Evolutionary conservation across 53 echinoderm and acorn worm genomes (phyloP).

Genomic region (Pentamera pediparva): DNA sequence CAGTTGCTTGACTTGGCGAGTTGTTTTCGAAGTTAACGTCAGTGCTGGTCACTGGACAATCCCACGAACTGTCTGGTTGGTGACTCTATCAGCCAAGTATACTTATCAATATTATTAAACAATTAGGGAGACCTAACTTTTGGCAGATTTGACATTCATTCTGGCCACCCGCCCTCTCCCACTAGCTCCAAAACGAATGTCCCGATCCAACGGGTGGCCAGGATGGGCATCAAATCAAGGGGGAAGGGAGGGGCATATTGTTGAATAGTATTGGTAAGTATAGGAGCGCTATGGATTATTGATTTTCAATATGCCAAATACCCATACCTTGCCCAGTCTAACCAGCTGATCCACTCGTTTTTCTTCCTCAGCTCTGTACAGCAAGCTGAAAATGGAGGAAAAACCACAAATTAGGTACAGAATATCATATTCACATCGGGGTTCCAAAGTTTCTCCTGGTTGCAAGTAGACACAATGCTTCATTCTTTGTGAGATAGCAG

Average conservation of each 20-base stretch:
- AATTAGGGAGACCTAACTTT: too few species aligned
- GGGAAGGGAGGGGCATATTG: neutral
- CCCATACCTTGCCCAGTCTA: conserved; percentile 67
- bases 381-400: conserved; percentile 38
- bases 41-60: too few species aligned
- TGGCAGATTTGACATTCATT: too few species aligned
- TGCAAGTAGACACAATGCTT: neutral
- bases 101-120: too few species aligned
- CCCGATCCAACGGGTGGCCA: neutral
- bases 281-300: neutral
- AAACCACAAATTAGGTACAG: neutral
- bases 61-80: too few species aligned
- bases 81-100: too few species aligned
- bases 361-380: conserved; percentile 78
- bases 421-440: too few species aligned
- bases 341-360: conserved; percentile 61
- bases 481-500: too few species aligned
- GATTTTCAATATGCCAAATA: neutral
- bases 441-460: neutral
- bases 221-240: neutral
- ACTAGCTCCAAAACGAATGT: too few species aligned
- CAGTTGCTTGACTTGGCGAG: too few species aligned
- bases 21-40: too few species aligned
- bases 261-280: neutral
- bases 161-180: too few species aligned